Percentiles rank a stretch among this genome's conserved stretches.
phyloP scores from a whole-genome alignment of 2,113 vertebrate species.

The Cyprinodon variegatus region DNA sequence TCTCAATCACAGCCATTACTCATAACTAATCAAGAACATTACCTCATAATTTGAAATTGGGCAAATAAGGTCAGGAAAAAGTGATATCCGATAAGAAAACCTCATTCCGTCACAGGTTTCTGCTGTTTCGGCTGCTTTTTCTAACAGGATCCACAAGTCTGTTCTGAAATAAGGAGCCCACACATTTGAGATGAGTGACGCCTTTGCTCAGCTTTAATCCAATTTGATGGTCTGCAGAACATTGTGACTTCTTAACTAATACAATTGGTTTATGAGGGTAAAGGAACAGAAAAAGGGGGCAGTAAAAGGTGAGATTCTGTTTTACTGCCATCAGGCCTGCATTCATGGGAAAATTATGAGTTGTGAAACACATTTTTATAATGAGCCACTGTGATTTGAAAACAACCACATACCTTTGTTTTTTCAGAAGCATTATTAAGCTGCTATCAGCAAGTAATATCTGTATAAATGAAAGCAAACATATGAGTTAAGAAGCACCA shows the following conservation, averaged over 20 bases:
- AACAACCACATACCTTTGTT: too few relatives aligned
- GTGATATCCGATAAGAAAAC: conserved; percentile 22
- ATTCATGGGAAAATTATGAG: conserved; percentile 39
- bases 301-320: conserved; percentile 45
- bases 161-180: conserved; percentile 57
- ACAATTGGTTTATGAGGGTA: conserved; percentile 71
- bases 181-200: conserved; percentile 69
- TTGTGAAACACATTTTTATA: conserved; percentile 2
- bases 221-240: conserved; percentile 69
- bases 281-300: conserved; percentile 55
- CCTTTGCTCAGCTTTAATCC: conserved; percentile 66
- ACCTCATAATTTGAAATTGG: conserved; percentile 58
- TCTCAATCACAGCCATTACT: conserved; percentile 40
- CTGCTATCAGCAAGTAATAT: neutral
- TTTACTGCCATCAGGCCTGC: conserved; percentile 43
- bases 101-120: conserved; percentile 43
- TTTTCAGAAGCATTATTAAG: neutral
- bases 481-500: neutral
- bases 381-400: neutral
- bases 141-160: conserved; percentile 66
- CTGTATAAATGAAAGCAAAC: neutral
- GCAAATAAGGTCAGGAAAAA: conserved; percentile 47
- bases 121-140: conserved; percentile 50
- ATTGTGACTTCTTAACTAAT: conserved; percentile 78
- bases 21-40: conserved; percentile 58